phyloP scores from a whole-genome alignment of 2,888 invertebrate species.

The Baronia brevicornis region DNA sequence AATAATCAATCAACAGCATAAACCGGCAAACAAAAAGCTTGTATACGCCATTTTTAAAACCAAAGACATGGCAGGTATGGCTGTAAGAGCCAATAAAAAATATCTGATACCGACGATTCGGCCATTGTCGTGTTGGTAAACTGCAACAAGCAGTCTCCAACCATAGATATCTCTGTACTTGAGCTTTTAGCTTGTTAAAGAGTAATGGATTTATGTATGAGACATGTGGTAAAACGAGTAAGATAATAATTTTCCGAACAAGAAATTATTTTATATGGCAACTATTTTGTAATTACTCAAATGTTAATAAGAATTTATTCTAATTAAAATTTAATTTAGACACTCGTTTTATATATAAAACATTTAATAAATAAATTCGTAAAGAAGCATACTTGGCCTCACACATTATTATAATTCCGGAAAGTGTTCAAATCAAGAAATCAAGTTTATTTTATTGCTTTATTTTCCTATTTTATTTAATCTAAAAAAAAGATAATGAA shows the following conservation, averaged over 20 bases:
- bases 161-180: slow-evolving; percentile 73
- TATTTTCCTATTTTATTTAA: too few species aligned
- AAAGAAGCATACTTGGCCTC: too few species aligned
- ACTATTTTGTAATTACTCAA: slow-evolving; percentile 18
- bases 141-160: slow-evolving; percentile 72
- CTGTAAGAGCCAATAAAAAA: slow-evolving; percentile 74
- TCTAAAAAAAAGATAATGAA: too few species aligned
- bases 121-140: slow-evolving; percentile 77
- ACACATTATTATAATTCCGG: too few species aligned
- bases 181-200: slow-evolving; percentile 70
- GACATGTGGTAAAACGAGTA: slow-evolving; percentile 69
- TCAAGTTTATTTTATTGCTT: too few species aligned
- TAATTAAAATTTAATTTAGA: too few species aligned
- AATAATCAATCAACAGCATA: slow-evolving; percentile 63
- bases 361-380: too few species aligned
- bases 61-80: slow-evolving; percentile 75
- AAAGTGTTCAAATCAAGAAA: too few species aligned
- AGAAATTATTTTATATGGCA: slow-evolving; percentile 47
- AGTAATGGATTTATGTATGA: slow-evolving; percentile 69
- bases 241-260: slow-evolving; percentile 47
- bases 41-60: slow-evolving; percentile 79
- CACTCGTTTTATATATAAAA: too few species aligned
- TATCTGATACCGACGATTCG: slow-evolving; percentile 71
- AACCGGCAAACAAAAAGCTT: slow-evolving; percentile 78
- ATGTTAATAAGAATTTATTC: too few species aligned